Base-by-base conservation (phyloP, 1,140 invertebrate genomes). In the Telenomus remus region DNA sequence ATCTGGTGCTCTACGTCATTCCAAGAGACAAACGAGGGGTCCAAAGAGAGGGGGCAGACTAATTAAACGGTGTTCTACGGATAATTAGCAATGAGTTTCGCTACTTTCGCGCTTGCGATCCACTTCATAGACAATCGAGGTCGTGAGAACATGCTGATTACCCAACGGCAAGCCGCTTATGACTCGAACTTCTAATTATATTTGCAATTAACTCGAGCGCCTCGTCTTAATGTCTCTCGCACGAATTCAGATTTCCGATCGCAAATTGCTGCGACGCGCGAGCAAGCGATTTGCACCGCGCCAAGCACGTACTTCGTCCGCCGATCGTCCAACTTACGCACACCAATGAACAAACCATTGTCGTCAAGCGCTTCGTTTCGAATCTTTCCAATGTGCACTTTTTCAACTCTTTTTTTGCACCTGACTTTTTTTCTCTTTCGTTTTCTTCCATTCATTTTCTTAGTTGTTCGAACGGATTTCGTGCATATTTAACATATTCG, bases 41-140 rank as follows among this genome's bases (percentile, higher is more conserved):
- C 44, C n/a, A n/a, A n/a, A n/a, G n/a, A n/a, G n/a, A 13, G 51
- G 42, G 53, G 55, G 57, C 14, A 51, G 59, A 56, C 81, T 82
- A 82, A 83, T 84, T 84, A 82, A 84, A 82, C 76, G 78, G 65
- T 78, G 79, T 80, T 81, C 76, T 74, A 78, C 77, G 74, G 80
- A 81, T 82, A 81, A 83, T 83, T 83, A 81, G 79, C 80, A 79
- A 81, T 83, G 76, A 78, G 80, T 66, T 73, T 83, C 80, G 80
- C 76, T 80, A 84, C 81, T 84, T 84, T 84, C 75, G 74, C 77
- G 70, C 79, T 71, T 69, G 65, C 79, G 76, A 82, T 82, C 72
- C 80, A 78, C 79, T 82, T 82, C 63, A 76, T 79, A 82, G 81
- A 84, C 81, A 84, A 82, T 82, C 80, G 76, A 72, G 80, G 76